Base-by-base conservation (phyloP, 1,140 invertebrate species). In the Lepidurus arcticus region DNA sequence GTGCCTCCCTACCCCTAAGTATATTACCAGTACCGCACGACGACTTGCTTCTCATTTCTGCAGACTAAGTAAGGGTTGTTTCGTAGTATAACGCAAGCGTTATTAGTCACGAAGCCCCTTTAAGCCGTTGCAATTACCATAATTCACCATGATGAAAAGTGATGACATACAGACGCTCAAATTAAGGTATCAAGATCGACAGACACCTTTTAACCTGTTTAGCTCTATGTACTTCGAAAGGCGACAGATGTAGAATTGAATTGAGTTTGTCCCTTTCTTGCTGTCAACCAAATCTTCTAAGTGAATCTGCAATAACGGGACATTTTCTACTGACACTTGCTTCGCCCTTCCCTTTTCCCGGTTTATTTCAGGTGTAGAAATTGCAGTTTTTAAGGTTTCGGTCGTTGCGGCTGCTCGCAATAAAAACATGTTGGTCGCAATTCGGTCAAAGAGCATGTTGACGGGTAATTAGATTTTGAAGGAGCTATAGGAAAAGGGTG, bases 81-180 rank as follows among this genome's bases (percentile, higher is more conserved):
- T 65, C 9, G n/a, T 7, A 16, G n/a, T 65, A 65, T n/a, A 65
- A 65, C 53, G n/a, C 53, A 1, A 7, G 53, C 16, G 53, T 65
- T 65, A 24, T 24, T 65, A 65, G n/a, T n/a, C 16, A 16, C 21
- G 53, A 65, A 65, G 53, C 53, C 53, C 34, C n/a, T 65, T 21
- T 65, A 65, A 65, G 53, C 53, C 53, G 1, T 8, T n/a, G 53
- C 53, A 65, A 65, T 16, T 21, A 21, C 53, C 21, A 11, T 65
- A 65, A 65, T 65, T 65, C 53, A 65, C 16, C 53, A 21, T 65
- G 21, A 65, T 65, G 16, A 65, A 65, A 65, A 65, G 53, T 65
- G 53, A 65, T n/a, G n/a, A 65, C 21, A 65, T 65, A n/a, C 53
- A 21, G 53, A 65, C 16, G 53, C 21, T 65, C 13, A 21, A 34